Evolutionary conservation across 2,888 invertebrate species (phyloP), one percentile per base, ranked within the genome.

Genomic region (Pandemis cinnamomeana): DNA sequence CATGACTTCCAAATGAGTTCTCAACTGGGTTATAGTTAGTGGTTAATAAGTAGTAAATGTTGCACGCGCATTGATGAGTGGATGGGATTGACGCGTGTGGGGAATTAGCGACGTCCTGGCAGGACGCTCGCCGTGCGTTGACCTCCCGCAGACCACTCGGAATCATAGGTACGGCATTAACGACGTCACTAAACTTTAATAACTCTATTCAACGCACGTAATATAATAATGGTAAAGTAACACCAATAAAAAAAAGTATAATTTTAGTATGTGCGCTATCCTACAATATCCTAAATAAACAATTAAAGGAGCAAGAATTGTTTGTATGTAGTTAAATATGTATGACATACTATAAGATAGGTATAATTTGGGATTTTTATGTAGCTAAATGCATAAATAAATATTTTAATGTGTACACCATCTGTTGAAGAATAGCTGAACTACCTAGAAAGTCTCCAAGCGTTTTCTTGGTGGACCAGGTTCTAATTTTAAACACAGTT

Each of bases 21-120:
- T 48, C 60, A 71, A 66, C 66, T 63, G 72, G 73, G 72, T 71
- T 69, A 62, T 71, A 51, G 44, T 60, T 55, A 67, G 71, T 71
- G 69, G 72, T 73, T 73, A 71, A 73, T 64, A 71, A 71, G 73
- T 71, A 68, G 60, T 63, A 27, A 64, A 62, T 79, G 80, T 79
- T 81, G 77, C 77, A 67, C 69, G 77, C 77, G 75, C 80, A 80
- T 80, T 80, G 79, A 80, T 78, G 78, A 80, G 79, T 77, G 69
- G 63, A 67, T 80, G 83, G 84, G 83, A 82, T 84, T 80, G 84
- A 84, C 89, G 88, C 88, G 90, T 90, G 89, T 84, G 86, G 86
- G 87, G 91, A 91, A 91, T 91, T 90, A 91, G 87, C 84, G 85
- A 87, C 89, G 89, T 92, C 92, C 92, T 91, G 91, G 81, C 89